Base-by-base conservation (phyloP, 1,140 invertebrate genomes). In the Conus ventricosus region DNA sequence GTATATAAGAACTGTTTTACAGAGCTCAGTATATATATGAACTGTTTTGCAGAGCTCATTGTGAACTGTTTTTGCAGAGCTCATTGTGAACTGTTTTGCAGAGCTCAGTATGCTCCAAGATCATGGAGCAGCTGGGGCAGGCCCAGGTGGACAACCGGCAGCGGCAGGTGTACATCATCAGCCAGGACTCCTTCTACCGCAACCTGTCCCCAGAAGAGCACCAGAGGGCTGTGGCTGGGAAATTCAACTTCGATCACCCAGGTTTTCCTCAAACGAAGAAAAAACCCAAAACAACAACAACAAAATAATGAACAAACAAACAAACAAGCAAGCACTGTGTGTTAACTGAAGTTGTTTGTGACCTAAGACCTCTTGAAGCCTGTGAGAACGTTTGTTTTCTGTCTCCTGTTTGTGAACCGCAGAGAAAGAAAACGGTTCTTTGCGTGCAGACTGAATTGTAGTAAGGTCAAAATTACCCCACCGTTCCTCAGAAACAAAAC, bases 221-320 rank as follows among this genome's bases (percentile, higher is more conserved):
- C 92, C 92, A 96, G 0, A 97, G 97, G 93, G 99, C 98, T n/a
- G 96, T 97, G 84, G 97, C 97, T 92, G 99, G 99, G 82, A 96
- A 98, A 89, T 99, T 98, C 93, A 99, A 99, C 96, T 99, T 99
- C 96, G 99, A 99, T 95, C 99, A 99, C 96, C 99, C 99, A 53
- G 96, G 96, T 97, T 95, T 60, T 60, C 15, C 15, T 15, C 57
- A 60, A 15, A 60, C 8, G 57, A 60, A 60, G 57, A 20, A 75
- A 11, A 75, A 11, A 75, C 67, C 13, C 67, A 75, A 20, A 75
- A 20, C 17, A 1, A 71, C 7, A 75, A 20, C 17, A 20, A 75
- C 11, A 75, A 7, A 75, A 20, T 7, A 1, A 75, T 20, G 23
- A 20, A 75, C 11, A 75, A 20, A 23, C 20, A 75, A 7, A 75